phyloP scores from a whole-genome alignment of 2,888 invertebrate species.

The Acrobasis repandana region DNA sequence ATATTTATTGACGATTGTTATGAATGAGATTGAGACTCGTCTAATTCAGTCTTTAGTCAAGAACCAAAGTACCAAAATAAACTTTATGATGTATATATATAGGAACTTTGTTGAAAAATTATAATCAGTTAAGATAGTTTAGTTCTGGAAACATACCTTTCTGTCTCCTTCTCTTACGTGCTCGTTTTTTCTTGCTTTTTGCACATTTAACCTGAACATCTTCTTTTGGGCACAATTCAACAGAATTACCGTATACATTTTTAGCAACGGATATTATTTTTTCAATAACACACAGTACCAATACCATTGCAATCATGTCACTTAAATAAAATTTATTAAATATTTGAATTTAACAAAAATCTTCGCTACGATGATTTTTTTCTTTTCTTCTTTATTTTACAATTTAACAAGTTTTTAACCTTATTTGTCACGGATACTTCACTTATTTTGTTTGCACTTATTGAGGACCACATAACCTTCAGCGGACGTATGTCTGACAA shows the following conservation, averaged over 20 bases:
- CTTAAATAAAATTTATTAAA: constrained; percentile 31
- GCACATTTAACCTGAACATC: constrained; percentile 23
- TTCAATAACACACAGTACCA: constrained; percentile 61
- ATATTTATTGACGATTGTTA: too few relatives aligned
- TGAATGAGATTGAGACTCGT: too few relatives aligned
- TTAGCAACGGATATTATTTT: constrained; percentile 58
- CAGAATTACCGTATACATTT: constrained; percentile 38
- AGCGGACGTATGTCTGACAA: constrained; percentile 30
- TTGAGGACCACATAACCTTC: constrained; percentile 50
- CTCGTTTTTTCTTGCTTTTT: constrained; percentile 35
- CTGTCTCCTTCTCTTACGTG: constrained; percentile 39
- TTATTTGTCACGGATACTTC: constrained; percentile 29
- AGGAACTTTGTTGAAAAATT: too few relatives aligned
- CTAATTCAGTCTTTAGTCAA: too few relatives aligned
- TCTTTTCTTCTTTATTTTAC: constrained; percentile 53
- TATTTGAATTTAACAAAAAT: constrained; percentile 3
- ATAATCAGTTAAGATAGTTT: too few relatives aligned
- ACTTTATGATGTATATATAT: too few relatives aligned
- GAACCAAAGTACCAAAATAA: too few relatives aligned
- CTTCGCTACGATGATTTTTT: constrained; percentile 40
- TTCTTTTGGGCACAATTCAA: constrained; percentile 22
- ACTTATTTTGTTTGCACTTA: constrained; percentile 36
- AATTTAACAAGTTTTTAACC: constrained; percentile 33
- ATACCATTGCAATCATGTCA: constrained; percentile 65
- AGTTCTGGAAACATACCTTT: constrained; percentile 37